A percentile compares a stretch with the other conserved stretches of the same genome.
Conservation (phyloP, 2,797 vertebrate genomes). For the Discoglossus pictus region DNA sequence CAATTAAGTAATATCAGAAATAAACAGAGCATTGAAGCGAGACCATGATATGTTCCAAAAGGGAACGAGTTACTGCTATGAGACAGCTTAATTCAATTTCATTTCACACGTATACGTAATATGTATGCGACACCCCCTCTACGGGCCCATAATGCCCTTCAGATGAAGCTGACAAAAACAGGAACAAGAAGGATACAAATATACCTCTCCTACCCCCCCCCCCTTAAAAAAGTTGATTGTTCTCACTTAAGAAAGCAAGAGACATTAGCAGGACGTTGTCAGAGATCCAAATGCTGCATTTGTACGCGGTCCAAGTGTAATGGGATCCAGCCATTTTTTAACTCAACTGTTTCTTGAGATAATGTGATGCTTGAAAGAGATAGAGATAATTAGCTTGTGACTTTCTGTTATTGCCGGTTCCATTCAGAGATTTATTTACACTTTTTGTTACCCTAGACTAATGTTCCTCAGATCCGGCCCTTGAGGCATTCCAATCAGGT, state of each 20-base stretch:
- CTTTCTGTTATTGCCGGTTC: neutral
- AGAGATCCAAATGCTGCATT: constrained; percentile 38
- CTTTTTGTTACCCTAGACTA: too few relatives aligned
- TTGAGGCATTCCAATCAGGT: too few relatives aligned
- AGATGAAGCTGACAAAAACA: neutral
- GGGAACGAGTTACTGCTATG: constrained; percentile 31
- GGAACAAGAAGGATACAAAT: constrained; percentile 10
- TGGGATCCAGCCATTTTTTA: constrained; percentile 32
- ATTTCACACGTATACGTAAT: constrained; percentile 22
- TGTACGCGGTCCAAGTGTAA: constrained; percentile 37
- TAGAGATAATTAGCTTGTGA: constrained; percentile 16
- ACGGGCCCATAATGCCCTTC: constrained; percentile 24
- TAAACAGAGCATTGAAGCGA: constrained; percentile 44
- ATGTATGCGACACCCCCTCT: constrained; percentile 3
- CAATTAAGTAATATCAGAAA: constrained; percentile 48
- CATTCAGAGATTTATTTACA: too few relatives aligned
- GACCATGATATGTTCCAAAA: constrained; percentile 39
- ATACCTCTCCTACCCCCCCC: neutral
- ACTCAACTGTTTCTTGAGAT: constrained; percentile 19
- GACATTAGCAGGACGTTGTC: constrained; percentile 40
- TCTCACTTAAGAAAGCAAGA: constrained; percentile 37
- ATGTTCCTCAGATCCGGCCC: too few relatives aligned
- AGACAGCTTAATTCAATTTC: constrained; percentile 23
- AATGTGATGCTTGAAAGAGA: constrained; percentile 31
- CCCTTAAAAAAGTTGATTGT: constrained; percentile 37